Evolutionary conservation across 2,113 vertebrate species (phyloP), one percentile per base, ranked within the genome.

Genomic region (Mionectes macconnelli): DNA sequence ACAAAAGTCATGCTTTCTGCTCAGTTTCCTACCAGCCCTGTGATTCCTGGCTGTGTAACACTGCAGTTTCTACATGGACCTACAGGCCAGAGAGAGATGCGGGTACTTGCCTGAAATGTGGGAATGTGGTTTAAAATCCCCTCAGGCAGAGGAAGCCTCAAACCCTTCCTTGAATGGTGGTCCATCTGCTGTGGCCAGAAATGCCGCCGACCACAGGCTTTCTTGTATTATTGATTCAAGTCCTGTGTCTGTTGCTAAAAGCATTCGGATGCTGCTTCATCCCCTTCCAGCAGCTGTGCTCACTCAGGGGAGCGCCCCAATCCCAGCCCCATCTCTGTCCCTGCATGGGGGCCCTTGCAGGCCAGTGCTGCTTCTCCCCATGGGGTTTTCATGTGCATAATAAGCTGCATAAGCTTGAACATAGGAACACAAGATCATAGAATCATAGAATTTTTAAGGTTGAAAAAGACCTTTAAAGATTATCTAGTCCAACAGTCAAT

Each of bases 151-250:
- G 96, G 96, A 97, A 97, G 96, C 96, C 93, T 97, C 95, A 97
- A 97, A 96, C 86, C 86, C 96, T 95, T 90, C 96, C 96, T 97
- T 77, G 95, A 97, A 94, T 96, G 96, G 96, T 97, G 96, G 96
- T 97, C 96, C 96, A 97, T 97, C 95, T 97, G 96, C 96, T 97
- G 96, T 95, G 96, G 93, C 96, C 96, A 96, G 96, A 95, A 97
- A 56, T 5, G 76, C 89, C 27, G 7, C 60, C 88, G 68, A 94
- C 94, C 89, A 90, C 95, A 97, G 90, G 83, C 95, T 95, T 97
- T 92, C 94, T 96, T 94, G 86, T 95, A 4, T 96, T 95, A 97
- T 97, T 97, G 96, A 95, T 97, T 96, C 96, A 97, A 97, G 96
- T 90, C 80, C 86, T 92, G 68, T 70, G 95, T 90, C 91, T 97